phyloP scores from a whole-genome alignment of 2,797 vertebrate species.

The Choloepus didactylus region DNA sequence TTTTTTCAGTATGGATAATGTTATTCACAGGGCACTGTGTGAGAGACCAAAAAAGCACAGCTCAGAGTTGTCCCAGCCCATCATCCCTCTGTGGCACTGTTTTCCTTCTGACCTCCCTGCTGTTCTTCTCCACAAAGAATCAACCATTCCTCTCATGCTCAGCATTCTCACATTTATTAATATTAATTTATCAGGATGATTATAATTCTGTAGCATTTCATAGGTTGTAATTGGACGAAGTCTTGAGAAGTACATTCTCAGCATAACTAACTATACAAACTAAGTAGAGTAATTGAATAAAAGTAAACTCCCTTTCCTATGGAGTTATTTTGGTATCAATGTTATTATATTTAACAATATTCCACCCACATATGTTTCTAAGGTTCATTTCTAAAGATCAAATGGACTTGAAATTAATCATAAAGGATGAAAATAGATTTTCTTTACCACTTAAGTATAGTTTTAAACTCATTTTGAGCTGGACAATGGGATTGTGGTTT shows the following conservation, averaged over 20 bases:
- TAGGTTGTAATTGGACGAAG: background rate
- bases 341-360: background rate
- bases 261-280: background rate
- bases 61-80: background rate
- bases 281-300: background rate
- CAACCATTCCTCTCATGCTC: background rate
- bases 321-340: background rate
- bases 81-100: background rate
- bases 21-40: background rate
- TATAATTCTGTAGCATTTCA: background rate
- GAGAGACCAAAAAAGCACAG: background rate
- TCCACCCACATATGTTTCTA: background rate
- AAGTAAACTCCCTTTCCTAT: background rate
- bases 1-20: background rate
- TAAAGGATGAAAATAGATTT: background rate
- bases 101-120: background rate
- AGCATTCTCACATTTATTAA: background rate
- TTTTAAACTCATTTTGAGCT: constrained; percentile 4
- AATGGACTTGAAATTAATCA: background rate
- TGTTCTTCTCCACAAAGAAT: background rate
- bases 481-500: background rate
- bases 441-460: background rate
- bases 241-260: background rate
- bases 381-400: background rate
- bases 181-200: background rate